A percentile compares a stretch with the other conserved stretches of the same genome.
Conservation (phyloP, 2,797 vertebrate species). For the Poeciliopsis paucimaculata region DNA sequence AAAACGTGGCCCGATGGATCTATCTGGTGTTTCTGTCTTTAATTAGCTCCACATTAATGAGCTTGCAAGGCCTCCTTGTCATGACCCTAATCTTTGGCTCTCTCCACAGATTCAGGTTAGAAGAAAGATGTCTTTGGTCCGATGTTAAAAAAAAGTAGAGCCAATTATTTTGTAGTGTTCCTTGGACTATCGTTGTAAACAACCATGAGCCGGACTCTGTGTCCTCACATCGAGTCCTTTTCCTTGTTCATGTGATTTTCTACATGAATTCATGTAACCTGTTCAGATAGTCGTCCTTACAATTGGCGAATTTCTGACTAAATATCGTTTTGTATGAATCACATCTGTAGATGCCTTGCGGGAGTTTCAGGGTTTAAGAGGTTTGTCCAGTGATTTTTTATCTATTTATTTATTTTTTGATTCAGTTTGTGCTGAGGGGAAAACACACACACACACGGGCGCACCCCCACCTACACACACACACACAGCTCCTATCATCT, state of each 20-base stretch:
- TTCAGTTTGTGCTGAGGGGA: conserved; percentile 19
- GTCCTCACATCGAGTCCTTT: conserved; percentile 5
- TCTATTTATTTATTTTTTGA: conserved; percentile 1
- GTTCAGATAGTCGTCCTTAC: too few species aligned
- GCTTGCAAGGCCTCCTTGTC: not conserved
- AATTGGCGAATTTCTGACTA: too few species aligned
- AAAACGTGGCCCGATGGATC: too few species aligned
- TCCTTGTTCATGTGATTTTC: conserved; percentile 15
- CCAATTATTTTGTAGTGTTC: not conserved
- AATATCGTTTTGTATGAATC: conserved; percentile 19
- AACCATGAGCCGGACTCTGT: not conserved
- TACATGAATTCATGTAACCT: not conserved
- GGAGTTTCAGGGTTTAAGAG: conserved; percentile 5
- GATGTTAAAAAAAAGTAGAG: not conserved
- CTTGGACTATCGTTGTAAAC: not conserved
- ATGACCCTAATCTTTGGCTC: not conserved
- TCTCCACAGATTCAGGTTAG: not conserved
- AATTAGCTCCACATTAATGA: not conserved
- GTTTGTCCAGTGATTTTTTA: conserved; percentile 35
- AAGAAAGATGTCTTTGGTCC: not conserved
- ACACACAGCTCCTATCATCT: not conserved
- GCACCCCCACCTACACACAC: not conserved
- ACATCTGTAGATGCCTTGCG: conserved; percentile 12
- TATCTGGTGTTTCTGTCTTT: not conserved
- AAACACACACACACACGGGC: conserved; percentile 1